Conservation (phyloP, 30 jellyfish, hydroid and myxozoan species). For the Hydractinia echinata region DNA sequence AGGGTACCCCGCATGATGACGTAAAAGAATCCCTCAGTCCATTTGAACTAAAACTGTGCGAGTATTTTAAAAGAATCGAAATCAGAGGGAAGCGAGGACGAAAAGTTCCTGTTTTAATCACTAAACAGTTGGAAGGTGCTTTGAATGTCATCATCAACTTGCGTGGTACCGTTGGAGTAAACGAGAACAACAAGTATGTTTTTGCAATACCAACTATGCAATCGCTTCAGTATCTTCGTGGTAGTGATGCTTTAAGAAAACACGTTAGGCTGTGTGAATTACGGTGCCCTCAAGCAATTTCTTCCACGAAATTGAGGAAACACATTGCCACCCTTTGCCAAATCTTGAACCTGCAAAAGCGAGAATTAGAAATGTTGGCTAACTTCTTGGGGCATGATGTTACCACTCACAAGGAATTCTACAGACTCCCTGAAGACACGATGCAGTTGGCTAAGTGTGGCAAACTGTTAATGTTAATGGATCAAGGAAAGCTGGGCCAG, state of each 20-base stretch:
- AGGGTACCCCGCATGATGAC: slow-evolving; percentile 32
- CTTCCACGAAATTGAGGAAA: slow-evolving; percentile 41
- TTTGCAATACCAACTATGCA: slow-evolving; percentile 52
- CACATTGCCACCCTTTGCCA: slow-evolving; percentile 51
- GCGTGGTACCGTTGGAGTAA: slow-evolving; percentile 38
- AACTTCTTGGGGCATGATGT: slow-evolving; percentile 55
- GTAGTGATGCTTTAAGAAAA: slow-evolving; percentile 41
- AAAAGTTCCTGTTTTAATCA: slow-evolving; percentile 30
- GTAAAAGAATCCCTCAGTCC: slow-evolving; percentile 29
- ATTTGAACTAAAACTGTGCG: slow-evolving; percentile 40
- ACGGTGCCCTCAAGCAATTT: slow-evolving; percentile 37
- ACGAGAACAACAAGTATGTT: slow-evolving; percentile 26
- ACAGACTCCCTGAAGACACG: slow-evolving; percentile 49
- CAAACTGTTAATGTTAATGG: slow-evolving; percentile 43
- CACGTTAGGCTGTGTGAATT: slow-evolving; percentile 16
- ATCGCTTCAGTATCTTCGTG: slow-evolving; percentile 39
- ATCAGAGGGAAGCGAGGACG: slow-evolving; percentile 40
- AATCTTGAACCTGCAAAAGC: slow-evolving; percentile 35
- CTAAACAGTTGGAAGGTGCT: slow-evolving; percentile 15
- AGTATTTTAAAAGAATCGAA: slow-evolving; percentile 24
- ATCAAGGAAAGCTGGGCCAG: slow-evolving; percentile 12
- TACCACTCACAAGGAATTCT: slow-evolving; percentile 47
- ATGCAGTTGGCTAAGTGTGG: slow-evolving; percentile 56
- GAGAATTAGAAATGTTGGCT: slow-evolving; percentile 53
- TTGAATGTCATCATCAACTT: neutral